These are phyloP conservation scores for Paratilapia polleni DNA, from an alignment of 2,113 vertebrate species.

Conservation along the genomic window DNA sequence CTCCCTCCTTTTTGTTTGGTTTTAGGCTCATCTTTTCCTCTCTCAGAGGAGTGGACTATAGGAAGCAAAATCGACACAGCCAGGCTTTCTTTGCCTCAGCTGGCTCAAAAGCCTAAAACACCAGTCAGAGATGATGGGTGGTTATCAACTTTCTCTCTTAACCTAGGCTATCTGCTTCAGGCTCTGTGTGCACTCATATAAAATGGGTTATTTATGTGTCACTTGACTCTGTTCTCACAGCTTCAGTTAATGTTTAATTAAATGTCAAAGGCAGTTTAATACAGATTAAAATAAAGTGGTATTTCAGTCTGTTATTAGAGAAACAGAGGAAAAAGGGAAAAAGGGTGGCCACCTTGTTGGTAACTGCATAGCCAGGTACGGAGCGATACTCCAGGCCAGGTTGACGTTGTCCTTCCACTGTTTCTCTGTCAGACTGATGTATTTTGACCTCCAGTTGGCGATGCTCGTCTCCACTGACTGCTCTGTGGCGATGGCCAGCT, in stretches of 20 bases:
- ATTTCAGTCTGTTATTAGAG: background rate
- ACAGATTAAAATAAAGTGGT: background rate
- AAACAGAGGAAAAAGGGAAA: background rate
- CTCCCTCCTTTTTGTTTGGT: too few species aligned
- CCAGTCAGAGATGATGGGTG: too few species aligned
- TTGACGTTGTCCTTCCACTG: slow-evolving; percentile 99
- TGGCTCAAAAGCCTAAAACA: too few species aligned
- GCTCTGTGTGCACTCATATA: background rate
- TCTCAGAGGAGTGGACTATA: too few species aligned
- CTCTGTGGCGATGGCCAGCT: slow-evolving; percentile 88
- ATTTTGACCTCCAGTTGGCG: slow-evolving; percentile 97
- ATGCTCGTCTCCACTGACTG: slow-evolving; percentile 95
- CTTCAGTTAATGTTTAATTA: background rate
- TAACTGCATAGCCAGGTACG: slow-evolving; percentile 93
- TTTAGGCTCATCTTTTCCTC: too few species aligned
- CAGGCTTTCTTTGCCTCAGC: too few species aligned
- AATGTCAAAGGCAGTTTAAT: background rate
- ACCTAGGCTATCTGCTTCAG: background rate
- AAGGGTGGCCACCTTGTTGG: slow-evolving; percentile 72
- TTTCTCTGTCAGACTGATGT: slow-evolving; percentile 94
- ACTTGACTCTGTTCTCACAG: background rate
- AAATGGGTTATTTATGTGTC: background rate
- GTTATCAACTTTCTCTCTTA: background rate
- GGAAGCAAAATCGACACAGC: too few species aligned
- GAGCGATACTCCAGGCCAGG: slow-evolving; percentile 96